Conservation (phyloP, 2,888 invertebrate genomes). For the Spilosoma lubricipeda region DNA sequence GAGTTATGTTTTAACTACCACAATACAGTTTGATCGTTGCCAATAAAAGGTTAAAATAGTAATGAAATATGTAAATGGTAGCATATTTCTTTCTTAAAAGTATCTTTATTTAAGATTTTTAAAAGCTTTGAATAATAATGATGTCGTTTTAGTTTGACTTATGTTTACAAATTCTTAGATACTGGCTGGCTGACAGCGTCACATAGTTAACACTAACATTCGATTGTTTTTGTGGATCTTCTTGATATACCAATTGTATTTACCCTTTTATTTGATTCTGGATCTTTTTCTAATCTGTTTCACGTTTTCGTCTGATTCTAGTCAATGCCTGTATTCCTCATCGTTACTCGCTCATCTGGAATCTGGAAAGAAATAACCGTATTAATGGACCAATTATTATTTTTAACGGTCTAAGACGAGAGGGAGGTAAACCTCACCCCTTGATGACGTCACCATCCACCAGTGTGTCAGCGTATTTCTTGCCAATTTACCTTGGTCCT, state of each 20-base stretch:
- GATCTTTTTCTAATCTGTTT: not conserved
- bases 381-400: slow-evolving; percentile 44
- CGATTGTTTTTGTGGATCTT: not conserved
- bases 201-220: not conserved
- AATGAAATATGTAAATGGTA: too few relatives aligned
- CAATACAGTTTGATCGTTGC: too few relatives aligned
- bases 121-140: too few relatives aligned
- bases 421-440: slow-evolving; percentile 39
- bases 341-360: not conserved
- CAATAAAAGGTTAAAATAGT: too few relatives aligned
- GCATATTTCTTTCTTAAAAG: too few relatives aligned
- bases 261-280: not conserved
- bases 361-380: slow-evolving; percentile 34
- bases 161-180: too few relatives aligned
- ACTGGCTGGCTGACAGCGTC: not conserved
- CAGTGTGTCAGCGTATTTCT: slow-evolving; percentile 50
- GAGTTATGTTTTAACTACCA: too few relatives aligned
- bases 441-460: slow-evolving; percentile 53
- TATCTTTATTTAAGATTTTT: not conserved
- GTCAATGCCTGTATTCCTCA: not conserved
- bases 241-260: not conserved
- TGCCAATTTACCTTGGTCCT: slow-evolving; percentile 56
- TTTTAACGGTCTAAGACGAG: slow-evolving; percentile 49
- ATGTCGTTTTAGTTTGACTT: too few relatives aligned
- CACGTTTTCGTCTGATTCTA: not conserved